Percentiles rank a stretch among this genome's conserved stretches.
These are phyloP conservation scores for Eurois occulta DNA, from an alignment of 2,888 invertebrate genomes.

Conservation along the genomic window DNA sequence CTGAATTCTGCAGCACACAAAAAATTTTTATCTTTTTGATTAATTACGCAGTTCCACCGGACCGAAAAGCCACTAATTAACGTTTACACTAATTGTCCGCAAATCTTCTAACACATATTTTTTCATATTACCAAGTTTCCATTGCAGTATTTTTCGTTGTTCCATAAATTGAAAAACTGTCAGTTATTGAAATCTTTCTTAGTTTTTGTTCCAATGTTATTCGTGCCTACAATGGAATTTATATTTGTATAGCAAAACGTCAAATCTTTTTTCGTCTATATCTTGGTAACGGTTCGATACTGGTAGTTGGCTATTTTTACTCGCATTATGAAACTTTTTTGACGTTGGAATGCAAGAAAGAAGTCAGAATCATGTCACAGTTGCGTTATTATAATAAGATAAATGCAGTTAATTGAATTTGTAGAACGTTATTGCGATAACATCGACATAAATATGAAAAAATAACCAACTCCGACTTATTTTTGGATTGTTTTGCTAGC, in stretches of 20 bases:
- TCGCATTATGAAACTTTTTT: constrained; percentile 41
- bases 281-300: constrained; percentile 49
- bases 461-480: too few species aligned
- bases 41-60: constrained; percentile 24
- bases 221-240: constrained; percentile 47
- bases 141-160: constrained; percentile 18
- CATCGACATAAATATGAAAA: not conserved
- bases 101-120: constrained; percentile 21
- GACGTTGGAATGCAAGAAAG: constrained; percentile 35
- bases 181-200: constrained; percentile 53
- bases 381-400: constrained; percentile 3
- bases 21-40: not conserved
- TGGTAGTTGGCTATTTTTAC: constrained; percentile 27
- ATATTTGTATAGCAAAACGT: constrained; percentile 52
- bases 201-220: constrained; percentile 49
- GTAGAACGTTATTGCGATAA: not conserved
- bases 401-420: constrained; percentile 15
- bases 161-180: constrained; percentile 45
- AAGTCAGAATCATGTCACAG: constrained; percentile 20
- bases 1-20: constrained; percentile 12
- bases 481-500: too few species aligned
- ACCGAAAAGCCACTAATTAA: constrained; percentile 43
- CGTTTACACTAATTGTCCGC: constrained; percentile 32
- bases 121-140: constrained; percentile 17
- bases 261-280: constrained; percentile 35